phyloP scores from a whole-genome alignment of 1,140 invertebrate genomes.

The Thaumetopoea pityocampa region DNA sequence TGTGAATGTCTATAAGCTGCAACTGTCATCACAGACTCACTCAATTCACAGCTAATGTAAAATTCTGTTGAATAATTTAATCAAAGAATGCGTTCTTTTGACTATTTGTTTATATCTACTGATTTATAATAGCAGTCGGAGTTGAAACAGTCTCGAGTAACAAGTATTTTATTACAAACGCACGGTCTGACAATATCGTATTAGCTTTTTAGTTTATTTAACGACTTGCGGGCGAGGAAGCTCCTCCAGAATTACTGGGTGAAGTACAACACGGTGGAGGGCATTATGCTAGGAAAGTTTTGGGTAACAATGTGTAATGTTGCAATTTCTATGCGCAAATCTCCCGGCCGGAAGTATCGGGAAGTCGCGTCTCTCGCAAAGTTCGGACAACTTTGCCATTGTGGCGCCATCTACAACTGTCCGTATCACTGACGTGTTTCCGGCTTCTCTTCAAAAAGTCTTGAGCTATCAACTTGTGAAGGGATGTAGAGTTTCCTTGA shows the following conservation, averaged over 20 bases:
- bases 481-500: conserved; percentile 64
- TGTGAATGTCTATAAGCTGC: no score
- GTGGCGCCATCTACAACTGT: conserved; percentile 70
- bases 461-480: conserved; percentile 57
- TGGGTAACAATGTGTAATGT: conserved; percentile 71
- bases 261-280: conserved; percentile 50
- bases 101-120: no score
- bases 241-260: conserved; percentile 44
- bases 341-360: conserved; percentile 54
- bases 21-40: no score
- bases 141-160: no score
- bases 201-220: conserved; percentile 49
- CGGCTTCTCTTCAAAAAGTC: conserved; percentile 69
- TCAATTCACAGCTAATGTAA: no score
- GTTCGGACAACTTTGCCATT: conserved; percentile 54
- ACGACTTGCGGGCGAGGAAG: conserved; percentile 49
- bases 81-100: no score
- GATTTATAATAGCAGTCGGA: no score
- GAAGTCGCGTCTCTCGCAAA: conserved; percentile 39
- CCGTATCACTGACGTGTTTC: conserved; percentile 64
- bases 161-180: conserved; percentile 20
- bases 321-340: conserved; percentile 71
- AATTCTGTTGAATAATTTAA: no score
- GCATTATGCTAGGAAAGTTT: conserved; percentile 65
- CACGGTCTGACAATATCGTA: conserved; percentile 27